A percentile compares a stretch with the other conserved stretches of the same genome.
Evolutionary conservation across 2,113 vertebrate genomes (phyloP).

Genomic region (Tympanuchus pallidicinctus): DNA sequence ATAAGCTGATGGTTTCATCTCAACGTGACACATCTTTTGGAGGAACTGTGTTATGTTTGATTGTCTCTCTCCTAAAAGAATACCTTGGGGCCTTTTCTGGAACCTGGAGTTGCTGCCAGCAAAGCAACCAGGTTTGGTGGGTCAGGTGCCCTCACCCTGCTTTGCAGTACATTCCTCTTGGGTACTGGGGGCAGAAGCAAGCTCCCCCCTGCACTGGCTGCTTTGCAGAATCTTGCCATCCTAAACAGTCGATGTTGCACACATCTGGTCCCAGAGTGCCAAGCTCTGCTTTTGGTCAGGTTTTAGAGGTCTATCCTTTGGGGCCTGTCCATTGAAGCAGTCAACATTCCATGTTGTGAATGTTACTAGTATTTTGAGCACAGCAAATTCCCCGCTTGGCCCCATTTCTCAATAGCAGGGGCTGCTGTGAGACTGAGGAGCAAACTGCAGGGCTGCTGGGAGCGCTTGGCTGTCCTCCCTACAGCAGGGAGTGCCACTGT

Average conservation of each 20-base stretch:
- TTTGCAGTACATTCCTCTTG: not conserved
- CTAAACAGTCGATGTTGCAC: too few species aligned
- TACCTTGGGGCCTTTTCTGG: too few species aligned
- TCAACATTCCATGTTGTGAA: too few species aligned
- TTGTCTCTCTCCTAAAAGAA: not conserved
- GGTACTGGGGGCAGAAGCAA: not conserved
- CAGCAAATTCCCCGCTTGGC: too few species aligned
- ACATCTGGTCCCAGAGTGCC: not conserved
- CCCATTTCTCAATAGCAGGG: too few species aligned
- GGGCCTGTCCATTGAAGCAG: too few species aligned
- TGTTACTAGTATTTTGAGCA: too few species aligned
- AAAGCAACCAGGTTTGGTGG: not conserved
- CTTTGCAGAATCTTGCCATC: not conserved
- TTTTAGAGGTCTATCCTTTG: too few species aligned
- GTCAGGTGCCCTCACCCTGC: not conserved
- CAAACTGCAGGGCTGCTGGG: too few species aligned
- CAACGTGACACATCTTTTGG: fast-evolving
- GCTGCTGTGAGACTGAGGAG: too few species aligned
- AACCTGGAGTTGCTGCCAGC: not conserved
- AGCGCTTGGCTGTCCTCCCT: too few species aligned
- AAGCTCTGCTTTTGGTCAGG: not conserved
- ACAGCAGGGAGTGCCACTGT: too few species aligned
- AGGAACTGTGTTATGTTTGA: fast-evolving
- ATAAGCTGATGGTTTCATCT: not conserved
- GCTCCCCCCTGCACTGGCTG: not conserved